Evolutionary conservation across 2,113 vertebrate species (phyloP), one percentile per base, ranked within the genome.

Genomic region (Nesoenas mayeri): DNA sequence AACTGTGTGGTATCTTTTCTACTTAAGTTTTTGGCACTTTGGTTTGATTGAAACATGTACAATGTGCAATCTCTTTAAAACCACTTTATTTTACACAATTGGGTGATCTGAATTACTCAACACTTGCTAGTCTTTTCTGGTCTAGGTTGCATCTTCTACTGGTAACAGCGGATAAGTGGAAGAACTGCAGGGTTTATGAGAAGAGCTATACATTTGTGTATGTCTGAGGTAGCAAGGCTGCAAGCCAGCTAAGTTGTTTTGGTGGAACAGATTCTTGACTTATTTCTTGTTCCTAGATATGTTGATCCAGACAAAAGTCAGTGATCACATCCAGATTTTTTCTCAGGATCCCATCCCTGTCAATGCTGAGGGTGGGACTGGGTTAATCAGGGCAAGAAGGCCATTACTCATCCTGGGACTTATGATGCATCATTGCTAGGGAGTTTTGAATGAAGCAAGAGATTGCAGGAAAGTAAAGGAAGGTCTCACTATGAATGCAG

Each of bases 351-450:
- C 24, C 18, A n/a, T 22, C 7, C 31, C n/a, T 28, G 15, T 15
- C 38, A 54, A 14, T 58, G 15, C 26, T 54, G 24, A 58, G 25
- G 21, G 24, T 31, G 42, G 11, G 70, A 16, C 3, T 57, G 8
- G 44, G 44, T 47, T 80, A 78, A 67, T 64, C n/a, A 42, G 42
- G 15, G 3, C 22, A 67, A 70, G 51, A 38, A 62, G 51, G 31
- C 2, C 29, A 28, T 62, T 40, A 10, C 5, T 5, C 19, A 40
- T 31, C 47, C 58, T 80, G 29, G 10, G 38, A 73, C 4, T 4
- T 21, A 16, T 36, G 40, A 1, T 24, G 9, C 4, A 1, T 22
- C 70, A 15, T 22, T 2, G 0, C 31, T 58, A 38, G 9, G 29
- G 24, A 42, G 40, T 62, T 82, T 60, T 3, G 7, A 60, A 48